These are phyloP conservation scores for Magallana angulata DNA, from an alignment of 1,140 invertebrate genomes.

Conservation along the genomic window DNA sequence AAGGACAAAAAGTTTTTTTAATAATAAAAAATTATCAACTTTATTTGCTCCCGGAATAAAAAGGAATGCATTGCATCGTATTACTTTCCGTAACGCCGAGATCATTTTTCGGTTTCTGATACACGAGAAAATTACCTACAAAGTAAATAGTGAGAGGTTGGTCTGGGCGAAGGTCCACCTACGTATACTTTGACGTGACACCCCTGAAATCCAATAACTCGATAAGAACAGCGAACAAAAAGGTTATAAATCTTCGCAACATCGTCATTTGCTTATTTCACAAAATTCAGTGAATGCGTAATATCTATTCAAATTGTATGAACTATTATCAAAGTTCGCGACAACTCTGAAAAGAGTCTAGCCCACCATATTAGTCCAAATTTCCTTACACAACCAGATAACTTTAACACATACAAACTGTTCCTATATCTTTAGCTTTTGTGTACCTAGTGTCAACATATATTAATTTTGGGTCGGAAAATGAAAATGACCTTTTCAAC, in stretches of 20 bases:
- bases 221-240: not conserved
- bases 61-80: not conserved
- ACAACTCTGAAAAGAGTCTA: not conserved
- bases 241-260: conserved; percentile 3
- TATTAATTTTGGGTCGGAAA: conserved; percentile 3
- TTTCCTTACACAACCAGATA: not conserved
- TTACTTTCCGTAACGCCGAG: not conserved
- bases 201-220: not conserved
- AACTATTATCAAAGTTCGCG: not conserved
- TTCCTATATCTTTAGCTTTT: not conserved
- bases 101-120: not conserved
- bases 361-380: not conserved
- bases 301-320: not conserved
- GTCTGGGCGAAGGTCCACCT: not conserved
- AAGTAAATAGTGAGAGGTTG: not conserved
- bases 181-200: not conserved
- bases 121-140: not conserved
- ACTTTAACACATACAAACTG: not conserved
- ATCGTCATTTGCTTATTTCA: not conserved
- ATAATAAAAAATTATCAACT: not conserved
- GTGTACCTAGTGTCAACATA: not conserved
- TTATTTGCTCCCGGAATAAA: not conserved
- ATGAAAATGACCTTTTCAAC: not conserved
- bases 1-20: not conserved
- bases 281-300: not conserved